Base-by-base conservation (phyloP, 2,888 invertebrate genomes). In the Steinernema hermaphroditum region DNA sequence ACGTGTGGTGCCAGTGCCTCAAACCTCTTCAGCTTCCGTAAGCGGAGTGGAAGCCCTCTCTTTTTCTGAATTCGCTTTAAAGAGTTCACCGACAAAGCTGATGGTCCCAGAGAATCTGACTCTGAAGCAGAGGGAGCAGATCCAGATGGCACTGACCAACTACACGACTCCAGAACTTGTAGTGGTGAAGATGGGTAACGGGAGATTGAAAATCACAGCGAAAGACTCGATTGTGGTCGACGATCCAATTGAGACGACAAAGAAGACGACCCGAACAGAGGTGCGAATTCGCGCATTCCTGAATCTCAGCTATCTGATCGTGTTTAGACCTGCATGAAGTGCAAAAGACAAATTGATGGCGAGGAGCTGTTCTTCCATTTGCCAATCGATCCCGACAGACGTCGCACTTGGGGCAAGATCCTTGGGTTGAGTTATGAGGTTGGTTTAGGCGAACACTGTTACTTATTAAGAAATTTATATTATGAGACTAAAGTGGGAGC, bases 361-460 rank as follows among this genome's bases (percentile, higher is more conserved):
- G 77, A 76, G 0, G 81, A 82, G 70, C 77, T 82, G 76, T 79
- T 78, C 72, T 69, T 82, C 69, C 80, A 80, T 57, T 79, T 80
- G 43, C 81, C 81, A 14, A 78, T 78, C n/a, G 79, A 80, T 49
- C 68, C 80, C 54, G 81, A 82, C 76, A 68, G 80, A 27, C 71
- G 81, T 4, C 49, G 81, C 19, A 76, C 80, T 24, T 82, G 81
- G 81, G 80, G 79, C 32, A 80, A 78, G 70, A 50, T 79, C 8
- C 76, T 82, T 24, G 81, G 81, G 6, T 80, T 82, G 75, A 76
- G 77, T 57, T 80, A 82, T 72, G 76, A 76, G 54, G 81, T 76
- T n/a, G 29, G 41, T 49, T 37, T 37, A 37, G 12, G 37, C 4
- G 12, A 12, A 37, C 37, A 37, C 37, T 37, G 12, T 4, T 8